Base-by-base conservation (phyloP, 2,888 invertebrate species). In the Thereva unica region DNA sequence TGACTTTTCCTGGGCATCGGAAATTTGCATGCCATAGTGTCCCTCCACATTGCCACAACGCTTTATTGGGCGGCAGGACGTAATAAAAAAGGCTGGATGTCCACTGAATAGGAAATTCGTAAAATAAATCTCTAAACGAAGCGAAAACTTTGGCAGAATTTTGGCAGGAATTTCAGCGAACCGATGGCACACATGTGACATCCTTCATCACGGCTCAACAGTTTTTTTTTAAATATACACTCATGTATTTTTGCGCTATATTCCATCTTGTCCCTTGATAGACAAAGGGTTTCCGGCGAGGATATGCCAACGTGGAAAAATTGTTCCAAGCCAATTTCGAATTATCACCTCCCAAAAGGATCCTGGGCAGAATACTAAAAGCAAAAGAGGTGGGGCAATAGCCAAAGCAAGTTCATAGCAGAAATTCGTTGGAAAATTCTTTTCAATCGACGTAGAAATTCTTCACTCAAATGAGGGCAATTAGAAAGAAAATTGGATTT, bases 51-150 rank as follows among this genome's bases (percentile, higher is more conserved):
- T 47, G 23, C 23, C 23, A 23, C 23, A 23, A 23, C 23, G 23
- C 23, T 23, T 23, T 23, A 23, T 23, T 23, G 23, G 23, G 23
- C 23, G 23, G 23, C 23, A 23, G 23, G 23, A 23, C 23, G 23
- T 23, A 23, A 23, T 23, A 23, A 23, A 23, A 40, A 61, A 34
- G 3, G 61, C 23, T 50, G 10, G 41, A 8, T 7, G 23, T 34
- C 35, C n/a, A 23, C 8, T 38, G 61, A 50, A 50, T 50, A 41
- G 50, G 40, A 61, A 61, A 61, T 61, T 61, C n/a, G 41, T 41
- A 50, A 61, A 61, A 40, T 50, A 50, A 61, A 61, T 61, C 23
- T 34, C 49, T 34, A 61, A 61, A 61, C 61, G 61, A 61, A 61
- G 61, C 50, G 50, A 61, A 50, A 61, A 61, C 41, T 40, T 61